A percentile compares a stretch with the other conserved stretches of the same genome.
Evolutionary conservation across 2,888 invertebrate species (phyloP).

Genomic region (Piscicola geometra): DNA sequence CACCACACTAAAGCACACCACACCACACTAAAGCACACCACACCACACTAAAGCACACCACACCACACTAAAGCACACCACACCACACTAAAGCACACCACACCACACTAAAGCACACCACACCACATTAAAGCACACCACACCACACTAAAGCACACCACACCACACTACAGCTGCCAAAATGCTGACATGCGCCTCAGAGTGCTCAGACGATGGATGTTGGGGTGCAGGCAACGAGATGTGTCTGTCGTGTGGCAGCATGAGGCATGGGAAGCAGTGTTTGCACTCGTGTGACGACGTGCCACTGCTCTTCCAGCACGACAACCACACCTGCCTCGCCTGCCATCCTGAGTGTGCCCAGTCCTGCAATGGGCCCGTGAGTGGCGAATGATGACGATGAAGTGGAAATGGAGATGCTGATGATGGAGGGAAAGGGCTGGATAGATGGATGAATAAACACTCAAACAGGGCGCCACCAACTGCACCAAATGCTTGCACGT

Average conservation of each 20-base stretch:
- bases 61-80: too few species aligned
- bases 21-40: too few species aligned
- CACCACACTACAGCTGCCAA: conserved; percentile 57
- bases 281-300: conserved; percentile 45
- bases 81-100: too few species aligned
- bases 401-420: background rate
- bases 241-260: conserved; percentile 82
- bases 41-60: too few species aligned
- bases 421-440: background rate
- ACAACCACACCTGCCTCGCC: conserved; percentile 71
- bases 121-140: background rate
- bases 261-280: conserved; percentile 51
- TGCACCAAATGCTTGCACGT: conserved; percentile 62
- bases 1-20: too few species aligned
- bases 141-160: background rate
- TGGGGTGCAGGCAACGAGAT: conserved; percentile 87
- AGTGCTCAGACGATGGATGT: conserved; percentile 85
- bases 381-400: conserved; percentile 36
- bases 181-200: conserved; percentile 70
- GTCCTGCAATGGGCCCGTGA: conserved; percentile 74
- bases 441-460: too few species aligned
- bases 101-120: background rate
- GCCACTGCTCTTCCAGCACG: conserved; percentile 74
- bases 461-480: conserved; percentile 72
- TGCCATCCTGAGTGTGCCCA: conserved; percentile 82